phyloP scores from a whole-genome alignment of 2,113 vertebrate species.

The Clarias gariepinus region DNA sequence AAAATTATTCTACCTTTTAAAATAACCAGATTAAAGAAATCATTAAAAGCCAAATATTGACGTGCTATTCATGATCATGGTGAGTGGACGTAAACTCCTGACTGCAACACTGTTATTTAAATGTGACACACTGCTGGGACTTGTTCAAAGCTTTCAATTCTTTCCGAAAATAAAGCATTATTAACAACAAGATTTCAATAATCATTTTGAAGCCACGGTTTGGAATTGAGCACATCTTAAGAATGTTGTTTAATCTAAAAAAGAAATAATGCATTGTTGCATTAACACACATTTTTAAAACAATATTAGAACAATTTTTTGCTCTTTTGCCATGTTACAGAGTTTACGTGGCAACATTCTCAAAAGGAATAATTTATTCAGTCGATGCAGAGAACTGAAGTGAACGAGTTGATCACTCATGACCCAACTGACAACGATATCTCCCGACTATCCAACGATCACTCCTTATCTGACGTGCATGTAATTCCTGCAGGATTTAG shows the following conservation, averaged over 20 bases:
- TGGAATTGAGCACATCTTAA: not conserved
- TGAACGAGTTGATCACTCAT: constrained; percentile 23
- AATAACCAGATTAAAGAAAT: no score
- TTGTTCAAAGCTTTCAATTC: not conserved
- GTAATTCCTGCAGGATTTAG: constrained; percentile 35
- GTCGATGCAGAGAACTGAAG: constrained; percentile 17
- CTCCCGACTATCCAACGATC: constrained; percentile 6
- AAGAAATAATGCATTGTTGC: not conserved
- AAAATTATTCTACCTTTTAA: no score
- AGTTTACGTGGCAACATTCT: not conserved
- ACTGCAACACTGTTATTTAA: not conserved
- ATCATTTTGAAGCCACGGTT: not conserved
- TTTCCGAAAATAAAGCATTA: not conserved
- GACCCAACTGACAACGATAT: constrained; percentile 31
- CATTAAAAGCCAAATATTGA: no score
- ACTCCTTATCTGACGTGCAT: constrained; percentile 33
- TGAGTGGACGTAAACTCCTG: no score
- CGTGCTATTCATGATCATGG: no score
- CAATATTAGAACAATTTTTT: not conserved
- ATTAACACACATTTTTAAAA: not conserved
- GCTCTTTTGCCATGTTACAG: not conserved
- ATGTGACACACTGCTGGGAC: not conserved
- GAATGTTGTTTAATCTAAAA: not conserved
- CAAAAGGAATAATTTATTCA: not conserved
- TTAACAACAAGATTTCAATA: not conserved